Base-by-base conservation (phyloP, 1,140 invertebrate species). In the Drosophila repletoides region DNA sequence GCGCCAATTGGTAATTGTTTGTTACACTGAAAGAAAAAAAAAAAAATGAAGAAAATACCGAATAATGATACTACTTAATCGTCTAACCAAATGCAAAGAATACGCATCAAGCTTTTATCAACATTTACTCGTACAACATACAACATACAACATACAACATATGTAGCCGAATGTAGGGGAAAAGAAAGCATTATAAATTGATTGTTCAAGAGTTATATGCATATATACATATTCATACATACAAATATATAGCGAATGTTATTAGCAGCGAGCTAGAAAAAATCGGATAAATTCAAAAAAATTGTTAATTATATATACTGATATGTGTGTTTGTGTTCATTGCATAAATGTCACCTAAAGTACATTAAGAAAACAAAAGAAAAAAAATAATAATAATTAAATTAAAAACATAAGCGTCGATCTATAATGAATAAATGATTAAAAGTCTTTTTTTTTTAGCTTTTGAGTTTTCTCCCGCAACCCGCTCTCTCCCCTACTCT, bases 301-400 rank as follows among this genome's bases (percentile, higher is more conserved):
- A 75, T 75, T 70, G 72, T 76, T 76, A 76, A 70, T 34, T 52
- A 46, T 75, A 58, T 74, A n/a, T n/a, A n/a, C n/a, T n/a, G n/a
- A n/a, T n/a, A n/a, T n/a, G 63, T 72, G 31, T 36, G 59, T 48
- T 34, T 64, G 60, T 66, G 69, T 74, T 72, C 61, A 70, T 73
- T 73, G 45, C 60, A 59, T 73, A 73, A 52, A 61, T 63, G 55
- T 74, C 56, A 53, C 29, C 49, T 74, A 65, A 28, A 40, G 15
- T 49, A 60, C 34, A 43, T n/a, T n/a, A n/a, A n/a, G n/a, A n/a
- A n/a, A n/a, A n/a, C n/a, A n/a, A n/a, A n/a, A n/a, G n/a, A n/a
- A n/a, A n/a, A n/a, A n/a, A n/a, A n/a, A n/a, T n/a, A n/a, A 40
- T 17, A 40, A 19, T 9, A 5, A n/a, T 5, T 40, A 71, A 63